Base-by-base conservation (phyloP, 1,140 invertebrate species). In the Monochamus saltuarius region DNA sequence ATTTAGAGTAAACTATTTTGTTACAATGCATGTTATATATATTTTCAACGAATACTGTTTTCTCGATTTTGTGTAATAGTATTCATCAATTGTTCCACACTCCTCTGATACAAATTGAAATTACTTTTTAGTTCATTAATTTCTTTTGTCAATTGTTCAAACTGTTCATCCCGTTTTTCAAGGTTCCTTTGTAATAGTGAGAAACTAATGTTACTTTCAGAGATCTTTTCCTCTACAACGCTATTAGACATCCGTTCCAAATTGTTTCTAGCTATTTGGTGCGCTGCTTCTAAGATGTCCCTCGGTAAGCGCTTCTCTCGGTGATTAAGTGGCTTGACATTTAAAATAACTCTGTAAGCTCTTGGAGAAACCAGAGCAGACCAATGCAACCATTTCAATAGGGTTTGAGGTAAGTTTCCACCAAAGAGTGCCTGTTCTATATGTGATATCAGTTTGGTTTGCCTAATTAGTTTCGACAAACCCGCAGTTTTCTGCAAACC, bases 401-500 rank as follows among this genome's bases (percentile, higher is more conserved):
- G n/a, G 52, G 13, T 36, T 50, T 50, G 54, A 4, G 56, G 17
- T 11, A 47, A 22, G 7, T 43, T 59, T 22, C 59, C 54, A 8
- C 58, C 54, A n/a, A 49, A 61, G 16, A 61, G 52, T 0, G 53
- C 52, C 34, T 50, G 29, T 29, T 65, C 63, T 3, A 65, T 61
- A 16, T 65, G 60, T 7, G 63, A 65, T 17, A 56, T 61, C n/a
- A 65, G 34, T 40, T 65, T 58, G 11, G 59, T 47, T 51, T 65
- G 63, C 13, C 63, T 38, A 2, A 61, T 55, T 22, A 65, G 39
- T 50, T 56, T 65, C 11, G 49, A 58, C 3, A 65, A 38, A 37
- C 56, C 57, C n/a, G 63, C 63, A 43, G 38, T 65, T 42, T 65
- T 65, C 34, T 65, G 59, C 10, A 65, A 40, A 10, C 63, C 59